Evolutionary conservation across 2,888 invertebrate species (phyloP).

Genomic region (Andrena bucephala): DNA sequence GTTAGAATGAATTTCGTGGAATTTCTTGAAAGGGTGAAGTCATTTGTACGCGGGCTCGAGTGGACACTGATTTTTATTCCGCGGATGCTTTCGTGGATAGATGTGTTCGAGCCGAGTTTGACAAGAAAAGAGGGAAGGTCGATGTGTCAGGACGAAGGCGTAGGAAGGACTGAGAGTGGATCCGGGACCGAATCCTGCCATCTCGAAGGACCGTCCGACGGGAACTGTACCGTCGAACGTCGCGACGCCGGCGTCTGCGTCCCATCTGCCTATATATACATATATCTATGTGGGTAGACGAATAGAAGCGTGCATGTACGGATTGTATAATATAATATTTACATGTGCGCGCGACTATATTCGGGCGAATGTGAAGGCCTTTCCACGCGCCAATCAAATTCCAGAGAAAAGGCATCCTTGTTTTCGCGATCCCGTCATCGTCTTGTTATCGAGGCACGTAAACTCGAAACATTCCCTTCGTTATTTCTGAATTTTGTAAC

Average conservation of each 20-base stretch:
- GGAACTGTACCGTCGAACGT: slow-evolving; percentile 84
- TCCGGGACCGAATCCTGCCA: slow-evolving; percentile 78
- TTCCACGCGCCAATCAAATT: slow-evolving; percentile 55
- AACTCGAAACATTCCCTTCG: slow-evolving; percentile 1
- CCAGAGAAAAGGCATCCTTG: slow-evolving; percentile 41
- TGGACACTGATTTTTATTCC: slow-evolving; percentile 26
- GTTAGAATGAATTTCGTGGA: background rate
- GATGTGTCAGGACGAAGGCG: slow-evolving; percentile 78
- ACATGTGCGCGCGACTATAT: slow-evolving; percentile 58
- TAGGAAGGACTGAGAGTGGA: slow-evolving; percentile 78
- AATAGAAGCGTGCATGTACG: slow-evolving; percentile 52
- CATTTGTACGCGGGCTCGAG: slow-evolving; percentile 16
- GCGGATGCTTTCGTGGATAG: background rate
- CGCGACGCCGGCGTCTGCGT: slow-evolving; percentile 84
- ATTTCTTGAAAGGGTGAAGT: background rate
- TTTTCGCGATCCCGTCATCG: slow-evolving; percentile 31
- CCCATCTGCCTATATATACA: slow-evolving; percentile 74
- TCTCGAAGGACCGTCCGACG: slow-evolving; percentile 83
- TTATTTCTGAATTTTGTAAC: background rate
- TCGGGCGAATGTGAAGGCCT: slow-evolving; percentile 49
- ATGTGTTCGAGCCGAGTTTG: background rate
- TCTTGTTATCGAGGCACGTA: slow-evolving; percentile 10
- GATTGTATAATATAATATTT: slow-evolving; percentile 67
- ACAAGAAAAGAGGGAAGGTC: slow-evolving; percentile 49
- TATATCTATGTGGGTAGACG: slow-evolving; percentile 48